Conservation (phyloP, 2,113 vertebrate genomes). For the Chaenocephalus aceratus region DNA sequence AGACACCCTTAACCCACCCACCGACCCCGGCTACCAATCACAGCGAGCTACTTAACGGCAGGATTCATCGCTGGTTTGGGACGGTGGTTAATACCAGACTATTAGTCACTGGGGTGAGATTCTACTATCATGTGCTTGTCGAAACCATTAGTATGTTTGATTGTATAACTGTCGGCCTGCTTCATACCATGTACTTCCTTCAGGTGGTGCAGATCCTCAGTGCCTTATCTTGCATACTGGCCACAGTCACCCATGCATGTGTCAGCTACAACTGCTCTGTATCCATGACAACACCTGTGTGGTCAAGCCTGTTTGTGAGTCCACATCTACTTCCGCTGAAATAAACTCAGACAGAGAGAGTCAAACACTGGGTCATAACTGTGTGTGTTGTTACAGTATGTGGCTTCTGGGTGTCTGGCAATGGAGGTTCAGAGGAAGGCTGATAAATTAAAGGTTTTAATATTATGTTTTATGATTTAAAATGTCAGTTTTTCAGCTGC, state of each 20-base stretch:
- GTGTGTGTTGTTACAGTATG: conserved; percentile 74
- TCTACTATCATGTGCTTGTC: neutral
- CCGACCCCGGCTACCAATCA: conserved; percentile 11
- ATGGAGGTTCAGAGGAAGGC: conserved; percentile 78
- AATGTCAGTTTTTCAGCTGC: neutral
- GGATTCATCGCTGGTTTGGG: conserved; percentile 82
- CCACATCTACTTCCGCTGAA: neutral
- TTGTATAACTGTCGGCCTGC: neutral
- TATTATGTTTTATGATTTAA: neutral
- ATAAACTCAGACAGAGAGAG: neutral
- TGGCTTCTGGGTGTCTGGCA: conserved; percentile 74
- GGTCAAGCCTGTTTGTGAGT: conserved; percentile 80
- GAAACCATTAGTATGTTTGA: neutral
- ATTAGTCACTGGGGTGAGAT: conserved; percentile 78
- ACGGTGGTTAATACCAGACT: conserved; percentile 79
- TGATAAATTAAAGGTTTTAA: conserved; percentile 75
- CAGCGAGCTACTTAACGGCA: conserved; percentile 56
- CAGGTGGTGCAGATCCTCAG: conserved; percentile 79
- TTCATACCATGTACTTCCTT: neutral
- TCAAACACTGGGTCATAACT: neutral
- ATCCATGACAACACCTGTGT: conserved; percentile 75
- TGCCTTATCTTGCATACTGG: conserved; percentile 67
- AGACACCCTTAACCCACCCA: conserved; percentile 14
- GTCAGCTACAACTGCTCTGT: conserved; percentile 77
- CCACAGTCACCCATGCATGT: conserved; percentile 76